Evolutionary conservation across 2,888 invertebrate species (phyloP), one percentile per base, ranked within the genome.

Genomic region (Hydropsyche betteni): DNA sequence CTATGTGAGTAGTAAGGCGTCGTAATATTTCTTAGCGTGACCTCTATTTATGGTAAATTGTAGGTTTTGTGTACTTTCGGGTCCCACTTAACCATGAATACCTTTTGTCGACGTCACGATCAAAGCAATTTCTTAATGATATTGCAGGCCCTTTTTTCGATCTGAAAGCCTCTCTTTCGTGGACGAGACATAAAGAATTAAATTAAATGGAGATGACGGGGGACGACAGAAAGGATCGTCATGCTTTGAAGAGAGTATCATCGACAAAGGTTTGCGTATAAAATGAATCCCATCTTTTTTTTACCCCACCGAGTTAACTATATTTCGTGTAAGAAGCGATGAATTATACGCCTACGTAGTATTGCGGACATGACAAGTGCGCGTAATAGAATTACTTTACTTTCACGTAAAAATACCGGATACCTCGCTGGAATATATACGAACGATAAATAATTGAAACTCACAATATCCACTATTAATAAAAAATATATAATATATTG

Each of bases 41-140:
- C 64, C 64, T 64, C 64, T 64, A 64, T 64, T 64, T 64, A 64
- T 64, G 64, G 64, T 64, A 64, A 64, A 64, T 64, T 64, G 64
- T 64, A 64, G 64, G 36, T 64, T 64, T 36, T 64, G 64, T 64
- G 64, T 64, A 64, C 64, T 64, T 64, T 64, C 64, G 64, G 64
- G 36, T 64, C 64, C 64, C 64, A 64, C 64, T 64, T 64, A 64
- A 64, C 64, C 64, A 64, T 64, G 64, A 64, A 64, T 64, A 64
- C 64, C 64, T 64, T 64, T 64, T 64, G 64, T 64, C 36, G 64
- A 64, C 64, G 64, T 64, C 64, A 64, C 64, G 64, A 64, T 64
- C 64, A 64, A 64, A 64, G 64, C 64, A 36, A 64, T 64, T 64
- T 64, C 64, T 64, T 64, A 64, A 64, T 64, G 64, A 64, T 64